Conservation (phyloP, 1,140 invertebrate genomes). For the Helicoverpa zea region DNA sequence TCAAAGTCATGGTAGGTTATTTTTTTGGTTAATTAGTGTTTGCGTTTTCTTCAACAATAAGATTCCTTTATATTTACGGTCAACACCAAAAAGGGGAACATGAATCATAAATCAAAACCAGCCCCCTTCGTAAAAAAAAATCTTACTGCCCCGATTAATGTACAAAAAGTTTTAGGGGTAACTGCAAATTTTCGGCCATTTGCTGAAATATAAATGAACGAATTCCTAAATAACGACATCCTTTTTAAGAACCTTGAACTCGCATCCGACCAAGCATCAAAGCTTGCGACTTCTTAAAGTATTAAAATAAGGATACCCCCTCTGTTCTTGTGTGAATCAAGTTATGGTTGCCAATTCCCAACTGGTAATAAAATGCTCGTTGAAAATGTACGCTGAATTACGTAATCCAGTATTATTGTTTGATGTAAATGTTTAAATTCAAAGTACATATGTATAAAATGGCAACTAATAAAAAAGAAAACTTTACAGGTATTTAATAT, state of each 20-base stretch:
- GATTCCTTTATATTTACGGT: background rate
- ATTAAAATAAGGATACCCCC: conserved; percentile 47
- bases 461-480: background rate
- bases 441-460: background rate
- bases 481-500: background rate
- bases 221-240: conserved; percentile 49
- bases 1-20: background rate
- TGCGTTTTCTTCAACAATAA: too few relatives aligned
- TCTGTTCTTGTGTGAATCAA: conserved; percentile 42
- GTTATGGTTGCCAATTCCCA: conserved; percentile 35
- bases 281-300: conserved; percentile 49
- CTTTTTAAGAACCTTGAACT: conserved; percentile 46
- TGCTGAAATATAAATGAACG: conserved; percentile 48
- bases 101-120: conserved; percentile 18
- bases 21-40: too few relatives aligned
- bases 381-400: background rate
- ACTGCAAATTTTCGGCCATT: conserved; percentile 49
- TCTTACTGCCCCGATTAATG: conserved; percentile 35
- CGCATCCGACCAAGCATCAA: conserved; percentile 48
- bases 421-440: background rate
- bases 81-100: conserved; percentile 5
- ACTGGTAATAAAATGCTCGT: conserved; percentile 32
- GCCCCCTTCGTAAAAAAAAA: conserved; percentile 17
- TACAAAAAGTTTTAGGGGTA: conserved; percentile 44
- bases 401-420: background rate